These are phyloP conservation scores for Leptinotarsa undecemlineata DNA, from an alignment of 1,140 invertebrate genomes.

Conservation along the genomic window DNA sequence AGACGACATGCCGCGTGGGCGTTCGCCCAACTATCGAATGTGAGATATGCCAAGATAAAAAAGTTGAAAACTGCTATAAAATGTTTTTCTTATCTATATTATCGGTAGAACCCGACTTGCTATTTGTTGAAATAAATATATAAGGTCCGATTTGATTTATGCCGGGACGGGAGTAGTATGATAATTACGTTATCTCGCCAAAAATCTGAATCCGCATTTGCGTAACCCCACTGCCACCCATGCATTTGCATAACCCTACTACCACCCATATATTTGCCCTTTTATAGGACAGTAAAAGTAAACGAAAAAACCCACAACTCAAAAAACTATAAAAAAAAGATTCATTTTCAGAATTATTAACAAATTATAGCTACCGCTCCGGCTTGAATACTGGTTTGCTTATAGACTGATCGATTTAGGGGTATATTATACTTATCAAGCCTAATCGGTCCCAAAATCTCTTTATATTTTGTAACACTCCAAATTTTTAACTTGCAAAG, in stretches of 20 bases:
- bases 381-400: too few species aligned
- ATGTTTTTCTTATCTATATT: slow-evolving; percentile 18
- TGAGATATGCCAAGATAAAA: slow-evolving; percentile 28
- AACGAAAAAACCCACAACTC: too few species aligned
- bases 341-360: too few species aligned
- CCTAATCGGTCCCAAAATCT: too few species aligned
- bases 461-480: too few species aligned
- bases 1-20: slow-evolving; percentile 5
- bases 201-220: slow-evolving; percentile 5
- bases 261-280: background rate
- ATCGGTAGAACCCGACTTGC: slow-evolving; percentile 4
- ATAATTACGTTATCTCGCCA: slow-evolving; percentile 12
- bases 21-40: slow-evolving; percentile 25
- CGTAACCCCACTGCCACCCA: background rate
- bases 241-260: too few species aligned
- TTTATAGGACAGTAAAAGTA: too few species aligned
- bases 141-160: slow-evolving; percentile 11
- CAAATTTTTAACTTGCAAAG: too few species aligned
- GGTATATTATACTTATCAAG: too few species aligned
- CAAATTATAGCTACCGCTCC: too few species aligned
- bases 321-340: too few species aligned
- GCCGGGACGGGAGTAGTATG: slow-evolving; percentile 1
- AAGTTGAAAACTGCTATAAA: slow-evolving; percentile 30
- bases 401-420: too few species aligned
- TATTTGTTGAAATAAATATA: background rate